A percentile compares a stretch with the other conserved stretches of the same genome.
phyloP scores from a whole-genome alignment of 2,113 vertebrate species.

The Chinchilla lanigera region DNA sequence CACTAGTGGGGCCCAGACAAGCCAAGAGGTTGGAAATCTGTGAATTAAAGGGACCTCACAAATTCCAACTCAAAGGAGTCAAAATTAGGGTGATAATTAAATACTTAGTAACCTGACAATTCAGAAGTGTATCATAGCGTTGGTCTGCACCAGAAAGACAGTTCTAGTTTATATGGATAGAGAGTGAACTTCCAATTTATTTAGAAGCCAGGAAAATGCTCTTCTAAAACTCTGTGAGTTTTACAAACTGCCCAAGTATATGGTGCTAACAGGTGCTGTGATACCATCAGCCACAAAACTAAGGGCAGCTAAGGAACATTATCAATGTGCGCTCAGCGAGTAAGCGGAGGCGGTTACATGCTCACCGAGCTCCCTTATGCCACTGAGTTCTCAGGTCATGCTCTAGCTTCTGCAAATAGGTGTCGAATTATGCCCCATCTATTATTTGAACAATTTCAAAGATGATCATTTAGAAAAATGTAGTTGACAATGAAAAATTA shows the following conservation, averaged over 20 bases:
- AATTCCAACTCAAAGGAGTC: neutral
- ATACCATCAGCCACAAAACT: neutral
- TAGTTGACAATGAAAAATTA: neutral
- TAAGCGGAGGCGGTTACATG: neutral
- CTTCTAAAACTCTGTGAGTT: neutral
- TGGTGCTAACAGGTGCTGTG: neutral
- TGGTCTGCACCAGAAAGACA: neutral
- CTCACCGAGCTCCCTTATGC: neutral
- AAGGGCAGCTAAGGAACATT: neutral
- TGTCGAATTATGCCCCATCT: neutral
- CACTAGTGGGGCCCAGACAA: neutral
- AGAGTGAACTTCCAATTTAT: neutral
- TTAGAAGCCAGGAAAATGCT: neutral
- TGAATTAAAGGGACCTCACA: neutral
- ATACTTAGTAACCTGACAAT: neutral
- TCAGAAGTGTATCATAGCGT: neutral
- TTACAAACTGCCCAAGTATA: neutral
- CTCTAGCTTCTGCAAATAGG: neutral
- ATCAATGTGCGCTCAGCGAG: neutral
- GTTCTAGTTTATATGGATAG: neutral
- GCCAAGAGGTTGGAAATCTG: neutral
- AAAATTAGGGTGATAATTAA: neutral
- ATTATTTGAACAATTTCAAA: conserved; percentile 31
- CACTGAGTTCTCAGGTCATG: neutral
- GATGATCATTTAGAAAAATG: neutral